Conservation (phyloP, 2,113 vertebrate genomes). For the Chloroceryle aenea region DNA sequence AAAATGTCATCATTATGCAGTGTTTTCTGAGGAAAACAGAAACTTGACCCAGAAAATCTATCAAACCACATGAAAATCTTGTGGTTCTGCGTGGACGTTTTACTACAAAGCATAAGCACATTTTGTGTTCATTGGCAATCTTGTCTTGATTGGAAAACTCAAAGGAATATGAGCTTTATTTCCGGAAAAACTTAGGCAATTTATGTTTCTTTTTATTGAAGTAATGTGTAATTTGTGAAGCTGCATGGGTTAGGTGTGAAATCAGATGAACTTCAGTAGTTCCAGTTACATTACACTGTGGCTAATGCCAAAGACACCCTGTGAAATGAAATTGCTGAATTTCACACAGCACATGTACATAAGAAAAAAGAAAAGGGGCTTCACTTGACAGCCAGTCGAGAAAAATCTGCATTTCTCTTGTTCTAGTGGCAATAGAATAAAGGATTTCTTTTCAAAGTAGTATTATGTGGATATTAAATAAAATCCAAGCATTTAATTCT, state of each 20-base stretch:
- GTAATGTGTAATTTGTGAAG: constrained; percentile 5
- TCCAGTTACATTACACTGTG: constrained; percentile 45
- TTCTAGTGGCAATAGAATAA: constrained; percentile 11
- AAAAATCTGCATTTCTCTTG: constrained; percentile 44
- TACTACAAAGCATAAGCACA: accelerated
- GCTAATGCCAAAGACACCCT: constrained; percentile 62
- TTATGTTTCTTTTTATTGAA: not conserved
- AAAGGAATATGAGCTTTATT: not conserved
- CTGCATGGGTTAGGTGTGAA: constrained; percentile 60
- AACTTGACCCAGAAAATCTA: not conserved
- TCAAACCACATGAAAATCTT: not conserved
- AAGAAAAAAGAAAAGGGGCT: not conserved
- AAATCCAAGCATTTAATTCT: constrained; percentile 45
- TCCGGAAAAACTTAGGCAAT: not conserved
- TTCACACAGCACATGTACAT: constrained; percentile 22
- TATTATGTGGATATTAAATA: constrained; percentile 60
- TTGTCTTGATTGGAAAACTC: not conserved
- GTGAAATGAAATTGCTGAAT: constrained; percentile 60
- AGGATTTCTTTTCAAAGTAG: constrained; percentile 45
- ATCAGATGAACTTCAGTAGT: constrained; percentile 57
- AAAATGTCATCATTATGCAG: not conserved
- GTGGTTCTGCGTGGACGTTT: not conserved
- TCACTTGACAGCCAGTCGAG: constrained; percentile 14
- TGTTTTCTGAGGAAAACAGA: not conserved
- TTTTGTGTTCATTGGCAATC: not conserved